Base-by-base conservation (phyloP, 2,888 invertebrate species). In the Polydrusus pterygomalis region DNA sequence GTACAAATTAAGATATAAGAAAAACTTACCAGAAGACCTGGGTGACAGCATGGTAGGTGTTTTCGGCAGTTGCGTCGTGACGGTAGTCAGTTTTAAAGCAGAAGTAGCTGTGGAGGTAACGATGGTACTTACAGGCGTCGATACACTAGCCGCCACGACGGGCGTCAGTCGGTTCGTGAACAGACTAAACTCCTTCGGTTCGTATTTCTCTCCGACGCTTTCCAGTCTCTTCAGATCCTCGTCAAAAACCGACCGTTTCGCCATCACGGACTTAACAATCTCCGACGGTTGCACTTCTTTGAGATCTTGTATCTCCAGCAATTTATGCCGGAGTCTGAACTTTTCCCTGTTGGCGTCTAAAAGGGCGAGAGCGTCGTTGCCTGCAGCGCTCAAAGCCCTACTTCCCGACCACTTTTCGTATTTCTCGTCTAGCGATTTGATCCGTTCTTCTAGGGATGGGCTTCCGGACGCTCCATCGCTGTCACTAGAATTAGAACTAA, bases 141-240 rank as follows among this genome's bases (percentile, higher is more conserved):
- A 38, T 18, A 60, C 38, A 5, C 38, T 38, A 3, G 38, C 67
- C 70, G 78, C 30, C 58, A 79, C 70, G 49, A 68, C 45, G 47
- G 70, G 49, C 65, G 68, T 79, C 65, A 25, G 1, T 56, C 54
- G 43, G 45, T 30, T 67, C 65, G 70, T 64, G 82, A 85, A 85
- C 58, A 82, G 78, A 67, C 87, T 87, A 81, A 91, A 91, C 78
- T 91, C 91, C 79, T 87, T 90, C 77, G 90, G 92, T 89, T 97
- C 92, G 89, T 96, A 93, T 88, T 96, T 92, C 87, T 97, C 93
- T 85, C 93, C 91, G 74, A 95, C 93, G 83, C 95, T 96, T 87
- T 97, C 97, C 74, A 98, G 89, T 43, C 98, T 91, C 87, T 97
- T 97, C 49, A 95, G 93, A 87, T 98, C 98, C 87, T 98, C 98